A percentile compares a stretch with the other conserved stretches of the same genome.
phyloP scores from a whole-genome alignment of 2,888 invertebrate genomes.

The Lymantria dispar region DNA sequence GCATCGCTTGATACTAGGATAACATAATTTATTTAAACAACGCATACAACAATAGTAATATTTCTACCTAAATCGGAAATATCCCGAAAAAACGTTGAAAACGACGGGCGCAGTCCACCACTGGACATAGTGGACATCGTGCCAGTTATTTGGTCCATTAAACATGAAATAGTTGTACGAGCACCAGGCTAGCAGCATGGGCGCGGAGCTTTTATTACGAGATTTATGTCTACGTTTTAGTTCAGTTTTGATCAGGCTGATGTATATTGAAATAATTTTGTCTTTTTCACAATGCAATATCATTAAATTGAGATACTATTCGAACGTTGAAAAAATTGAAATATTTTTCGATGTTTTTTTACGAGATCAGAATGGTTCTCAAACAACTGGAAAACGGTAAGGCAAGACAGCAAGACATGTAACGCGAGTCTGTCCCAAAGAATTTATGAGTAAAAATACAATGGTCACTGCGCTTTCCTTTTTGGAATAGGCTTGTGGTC shows the following conservation, averaged over 20 bases:
- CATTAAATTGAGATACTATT: too few species aligned
- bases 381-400: too few species aligned
- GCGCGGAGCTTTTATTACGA: constrained; percentile 52
- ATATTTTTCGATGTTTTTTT: too few species aligned
- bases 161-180: constrained; percentile 70
- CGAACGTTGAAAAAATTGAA: too few species aligned
- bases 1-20: constrained; percentile 15
- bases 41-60: constrained; percentile 60
- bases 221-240: constrained; percentile 48
- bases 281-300: too few species aligned
- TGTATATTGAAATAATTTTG: too few species aligned
- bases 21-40: constrained; percentile 25
- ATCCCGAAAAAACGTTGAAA: constrained; percentile 66
- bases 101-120: constrained; percentile 54
- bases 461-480: too few species aligned
- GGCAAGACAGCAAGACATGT: too few species aligned
- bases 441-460: too few species aligned
- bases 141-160: constrained; percentile 75
- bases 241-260: not conserved
- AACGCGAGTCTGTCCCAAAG: too few species aligned
- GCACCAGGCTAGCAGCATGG: constrained; percentile 33
- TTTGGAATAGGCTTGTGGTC: too few species aligned
- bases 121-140: constrained; percentile 62
- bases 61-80: constrained; percentile 59
- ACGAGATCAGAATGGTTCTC: too few species aligned